phyloP scores from a whole-genome alignment of 2,888 invertebrate species.

The Cephus spinipes region DNA sequence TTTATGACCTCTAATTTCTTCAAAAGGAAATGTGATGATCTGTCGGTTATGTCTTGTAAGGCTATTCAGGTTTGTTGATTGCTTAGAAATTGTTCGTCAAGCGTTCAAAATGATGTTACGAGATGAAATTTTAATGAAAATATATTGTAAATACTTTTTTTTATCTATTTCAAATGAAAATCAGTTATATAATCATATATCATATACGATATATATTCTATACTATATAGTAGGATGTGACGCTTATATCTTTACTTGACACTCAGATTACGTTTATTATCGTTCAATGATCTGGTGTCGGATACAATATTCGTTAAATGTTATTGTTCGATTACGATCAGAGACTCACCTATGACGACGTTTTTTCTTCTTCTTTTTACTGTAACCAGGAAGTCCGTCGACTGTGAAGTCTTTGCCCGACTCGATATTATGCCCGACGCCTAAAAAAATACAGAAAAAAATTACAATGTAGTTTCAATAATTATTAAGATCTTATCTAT shows the following conservation, averaged over 20 bases:
- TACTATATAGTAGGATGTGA: no score
- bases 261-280: neutral
- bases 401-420: conserved; percentile 86
- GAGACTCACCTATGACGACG: conserved; percentile 87
- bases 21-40: neutral
- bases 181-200: no score
- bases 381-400: conserved; percentile 84
- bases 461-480: neutral
- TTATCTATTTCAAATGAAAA: no score
- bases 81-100: neutral
- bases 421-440: conserved; percentile 76
- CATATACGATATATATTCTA: no score
- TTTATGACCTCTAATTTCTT: neutral
- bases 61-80: neutral
- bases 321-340: conserved; percentile 34
- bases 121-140: neutral
- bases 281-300: neutral
- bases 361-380: conserved; percentile 95
- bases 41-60: neutral
- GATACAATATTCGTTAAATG: neutral
- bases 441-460: conserved; percentile 68
- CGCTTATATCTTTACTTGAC: neutral
- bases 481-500: neutral
- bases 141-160: no score
- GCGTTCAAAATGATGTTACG: neutral